Conservation (phyloP, 2,888 invertebrate genomes). For the Phalera bucephala region DNA sequence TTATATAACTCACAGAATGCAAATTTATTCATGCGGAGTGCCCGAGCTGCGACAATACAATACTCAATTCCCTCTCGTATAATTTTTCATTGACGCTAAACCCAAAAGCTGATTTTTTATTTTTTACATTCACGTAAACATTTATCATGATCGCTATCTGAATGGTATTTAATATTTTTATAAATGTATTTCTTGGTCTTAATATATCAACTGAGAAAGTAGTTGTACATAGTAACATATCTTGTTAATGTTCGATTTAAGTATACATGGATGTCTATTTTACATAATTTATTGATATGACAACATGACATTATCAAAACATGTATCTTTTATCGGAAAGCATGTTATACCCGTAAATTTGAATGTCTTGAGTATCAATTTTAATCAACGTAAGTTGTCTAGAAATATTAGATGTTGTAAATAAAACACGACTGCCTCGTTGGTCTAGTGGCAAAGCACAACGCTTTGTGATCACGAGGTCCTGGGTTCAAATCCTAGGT, state of each 20-base stretch:
- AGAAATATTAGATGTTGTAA: too few relatives aligned
- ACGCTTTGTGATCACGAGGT: too few relatives aligned
- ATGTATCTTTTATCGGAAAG: constrained; percentile 12
- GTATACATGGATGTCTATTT: constrained; percentile 18
- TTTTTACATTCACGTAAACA: constrained; percentile 1
- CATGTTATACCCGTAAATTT: constrained; percentile 1
- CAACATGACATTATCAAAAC: constrained; percentile 16
- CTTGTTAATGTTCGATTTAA: constrained; percentile 14
- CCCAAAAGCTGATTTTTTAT: constrained; percentile 2
- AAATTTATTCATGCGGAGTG: background rate
- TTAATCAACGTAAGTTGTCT: too few relatives aligned
- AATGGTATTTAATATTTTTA: background rate
- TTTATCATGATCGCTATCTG: constrained; percentile 1
- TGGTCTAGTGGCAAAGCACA: too few relatives aligned
- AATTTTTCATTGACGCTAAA: constrained; percentile 1
- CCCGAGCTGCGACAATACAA: background rate
- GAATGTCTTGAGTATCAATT: background rate
- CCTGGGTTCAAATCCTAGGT: too few relatives aligned
- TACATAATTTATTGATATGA: constrained; percentile 29
- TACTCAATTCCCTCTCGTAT: background rate
- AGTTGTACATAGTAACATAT: background rate
- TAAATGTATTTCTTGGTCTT: background rate
- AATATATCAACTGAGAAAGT: background rate
- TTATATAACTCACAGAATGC: too few relatives aligned
- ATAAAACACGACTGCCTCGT: too few relatives aligned